Evolutionary conservation across 2,888 invertebrate species (phyloP).

Genomic region (Sminthurides aquaticus): DNA sequence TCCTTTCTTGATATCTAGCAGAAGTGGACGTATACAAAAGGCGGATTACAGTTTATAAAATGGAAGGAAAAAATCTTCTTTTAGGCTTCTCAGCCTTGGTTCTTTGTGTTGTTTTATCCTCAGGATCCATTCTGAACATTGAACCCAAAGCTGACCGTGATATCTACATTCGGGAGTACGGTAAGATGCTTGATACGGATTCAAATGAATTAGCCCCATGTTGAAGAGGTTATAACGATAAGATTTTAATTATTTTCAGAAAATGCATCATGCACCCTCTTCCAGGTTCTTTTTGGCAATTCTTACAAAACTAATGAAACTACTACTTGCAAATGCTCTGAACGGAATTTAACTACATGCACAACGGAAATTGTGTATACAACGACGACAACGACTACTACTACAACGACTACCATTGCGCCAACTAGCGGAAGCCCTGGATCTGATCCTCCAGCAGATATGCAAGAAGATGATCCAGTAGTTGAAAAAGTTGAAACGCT

Average conservation of each 20-base stretch:
- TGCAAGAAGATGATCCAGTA: background rate
- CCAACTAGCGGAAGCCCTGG: background rate
- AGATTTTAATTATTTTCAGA: conserved; percentile 2
- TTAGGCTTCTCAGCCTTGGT: background rate
- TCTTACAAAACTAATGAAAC: conserved; percentile 8
- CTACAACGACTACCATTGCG: background rate
- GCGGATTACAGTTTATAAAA: too few relatives aligned
- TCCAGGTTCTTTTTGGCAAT: background rate
- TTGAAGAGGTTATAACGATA: background rate
- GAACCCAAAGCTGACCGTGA: conserved; percentile 1
- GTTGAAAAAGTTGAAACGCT: background rate
- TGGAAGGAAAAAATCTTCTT: background rate
- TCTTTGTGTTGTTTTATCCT: background rate
- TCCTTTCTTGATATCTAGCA: too few relatives aligned
- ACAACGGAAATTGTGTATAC: background rate
- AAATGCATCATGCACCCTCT: conserved; percentile 6
- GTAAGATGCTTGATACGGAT: background rate
- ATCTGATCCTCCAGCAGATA: background rate
- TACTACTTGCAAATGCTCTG: background rate
- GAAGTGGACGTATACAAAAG: too few relatives aligned
- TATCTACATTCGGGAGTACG: conserved; percentile 7
- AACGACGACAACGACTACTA: conserved; percentile 8
- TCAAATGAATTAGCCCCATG: background rate
- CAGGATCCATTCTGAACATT: background rate
- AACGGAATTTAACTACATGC: background rate